Conservation (phyloP, 2,888 invertebrate genomes). For the Athetis lepigone region DNA sequence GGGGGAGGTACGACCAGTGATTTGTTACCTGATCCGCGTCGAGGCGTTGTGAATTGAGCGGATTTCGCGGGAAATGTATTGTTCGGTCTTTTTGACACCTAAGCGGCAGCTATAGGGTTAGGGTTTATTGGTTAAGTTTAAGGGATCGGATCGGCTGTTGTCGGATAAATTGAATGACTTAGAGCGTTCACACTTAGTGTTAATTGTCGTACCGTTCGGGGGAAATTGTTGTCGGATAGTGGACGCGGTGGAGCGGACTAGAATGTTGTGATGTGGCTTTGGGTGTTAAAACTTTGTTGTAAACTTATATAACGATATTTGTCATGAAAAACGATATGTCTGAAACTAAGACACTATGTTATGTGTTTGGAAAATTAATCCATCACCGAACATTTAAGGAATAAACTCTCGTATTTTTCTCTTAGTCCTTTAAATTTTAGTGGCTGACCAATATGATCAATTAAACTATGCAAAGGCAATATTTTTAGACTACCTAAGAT, state of each 20-base stretch:
- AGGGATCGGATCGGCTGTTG: conserved; percentile 57
- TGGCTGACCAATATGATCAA: too few relatives aligned
- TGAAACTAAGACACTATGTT: too few relatives aligned
- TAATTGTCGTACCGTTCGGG: conserved; percentile 40
- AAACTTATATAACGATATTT: too few relatives aligned
- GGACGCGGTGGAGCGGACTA: background rate
- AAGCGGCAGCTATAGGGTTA: conserved; percentile 62
- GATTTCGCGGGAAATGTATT: conserved; percentile 64
- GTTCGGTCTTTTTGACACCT: conserved; percentile 68
- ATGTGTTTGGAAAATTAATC: too few relatives aligned
- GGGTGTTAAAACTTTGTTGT: background rate
- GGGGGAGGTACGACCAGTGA: conserved; percentile 60
- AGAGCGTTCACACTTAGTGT: conserved; percentile 44
- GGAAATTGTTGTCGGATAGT: background rate
- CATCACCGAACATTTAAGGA: too few relatives aligned
- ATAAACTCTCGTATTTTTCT: too few relatives aligned
- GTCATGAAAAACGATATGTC: too few relatives aligned
- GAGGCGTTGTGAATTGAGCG: conserved; percentile 68
- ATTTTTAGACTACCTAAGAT: too few relatives aligned
- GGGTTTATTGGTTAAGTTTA: conserved; percentile 60
- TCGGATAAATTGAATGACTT: conserved; percentile 60
- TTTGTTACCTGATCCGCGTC: conserved; percentile 68
- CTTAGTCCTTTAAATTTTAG: too few relatives aligned
- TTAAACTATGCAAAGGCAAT: too few relatives aligned
- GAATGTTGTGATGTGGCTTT: too few relatives aligned